Evolutionary conservation across 2,797 vertebrate genomes (phyloP), one percentile per base, ranked within the genome.

Genomic region (Brachyalestes nurse): DNA sequence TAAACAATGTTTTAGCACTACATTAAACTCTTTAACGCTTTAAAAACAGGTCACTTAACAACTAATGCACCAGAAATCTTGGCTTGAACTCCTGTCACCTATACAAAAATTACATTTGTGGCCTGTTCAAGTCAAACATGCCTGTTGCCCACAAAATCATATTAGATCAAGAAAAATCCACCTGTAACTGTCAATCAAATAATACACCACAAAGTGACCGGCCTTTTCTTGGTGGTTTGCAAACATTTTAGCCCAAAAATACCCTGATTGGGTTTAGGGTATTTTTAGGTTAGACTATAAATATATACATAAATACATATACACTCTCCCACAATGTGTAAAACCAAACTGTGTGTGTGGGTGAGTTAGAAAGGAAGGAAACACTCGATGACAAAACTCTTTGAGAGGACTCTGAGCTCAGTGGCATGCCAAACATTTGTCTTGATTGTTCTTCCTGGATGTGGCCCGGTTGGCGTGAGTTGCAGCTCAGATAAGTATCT

Each of bases 391-490:
- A 90, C 88, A 88, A 74, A 84, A 49, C 70, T 57, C 70, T 82
- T 79, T 81, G 73, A 42, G 86, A 89, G 84, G 85, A 77, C 81
- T 77, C 60, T 49, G 75, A 86, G 82, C 75, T 75, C 78, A 87
- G 89, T 89, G 88, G 86, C 90, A 91, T 89, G 88, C 77, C 82
- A 93, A 88, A 91, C 87, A 94, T 94, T 92, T 80, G 75, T 77
- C 78, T 74, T 86, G 91, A 92, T 93, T 91, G 91, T 93, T 93
- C 92, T 92, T 93, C 91, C 91, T 92, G 89, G 85, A 85, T 84
- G 88, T 86, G 79, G 75, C 62, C 55, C 61, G 55, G 83, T 83
- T 19, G 80, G 80, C 90, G 86, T 90, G 89, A 92, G 90, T 86
- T 86, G 86, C 57, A 80, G 87, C 72, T 9, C 10, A 88, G 91